Conservation (phyloP, 2,113 vertebrate genomes). For the Aspiorhynchus laticeps region DNA sequence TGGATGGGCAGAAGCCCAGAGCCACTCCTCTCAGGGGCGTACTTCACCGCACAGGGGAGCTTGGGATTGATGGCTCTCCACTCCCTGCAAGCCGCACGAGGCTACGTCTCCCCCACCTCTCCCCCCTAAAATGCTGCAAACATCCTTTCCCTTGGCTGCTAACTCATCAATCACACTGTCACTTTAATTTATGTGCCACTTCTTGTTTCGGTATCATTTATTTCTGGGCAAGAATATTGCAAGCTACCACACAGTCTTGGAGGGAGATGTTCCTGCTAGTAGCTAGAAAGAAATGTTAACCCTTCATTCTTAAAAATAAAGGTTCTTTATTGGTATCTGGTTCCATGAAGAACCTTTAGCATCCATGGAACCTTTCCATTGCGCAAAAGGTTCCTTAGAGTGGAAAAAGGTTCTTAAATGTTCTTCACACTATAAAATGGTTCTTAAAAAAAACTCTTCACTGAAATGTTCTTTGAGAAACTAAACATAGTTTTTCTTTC, state of each 20-base stretch:
- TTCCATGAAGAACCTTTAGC: not conserved
- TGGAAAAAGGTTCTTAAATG: not conserved
- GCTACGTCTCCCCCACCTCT: constrained; percentile 58
- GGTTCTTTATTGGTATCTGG: not conserved
- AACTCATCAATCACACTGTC: constrained; percentile 92
- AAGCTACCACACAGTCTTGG: constrained; percentile 85
- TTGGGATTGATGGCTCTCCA: constrained; percentile 81
- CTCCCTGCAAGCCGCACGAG: constrained; percentile 78
- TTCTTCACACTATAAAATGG: not conserved
- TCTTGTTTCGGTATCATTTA: constrained; percentile 93
- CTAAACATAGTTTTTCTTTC: not conserved
- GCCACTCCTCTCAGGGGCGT: constrained; percentile 85
- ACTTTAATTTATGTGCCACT: constrained; percentile 95
- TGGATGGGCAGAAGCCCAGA: constrained; percentile 78
- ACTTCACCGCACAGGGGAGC: constrained; percentile 78
- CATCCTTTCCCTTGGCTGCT: constrained; percentile 75
- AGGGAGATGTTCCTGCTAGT: constrained; percentile 64
- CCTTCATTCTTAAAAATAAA: constrained; percentile 69
- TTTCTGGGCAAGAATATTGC: constrained; percentile 89
- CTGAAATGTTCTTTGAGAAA: not conserved
- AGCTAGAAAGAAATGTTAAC: constrained; percentile 80
- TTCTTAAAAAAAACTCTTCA: not conserved
- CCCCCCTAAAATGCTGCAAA: constrained; percentile 36
- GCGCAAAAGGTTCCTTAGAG: not conserved
- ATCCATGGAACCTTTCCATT: not conserved